Evolutionary conservation across 2,888 invertebrate genomes (phyloP).

Genomic region (Tipula vernalis): DNA sequence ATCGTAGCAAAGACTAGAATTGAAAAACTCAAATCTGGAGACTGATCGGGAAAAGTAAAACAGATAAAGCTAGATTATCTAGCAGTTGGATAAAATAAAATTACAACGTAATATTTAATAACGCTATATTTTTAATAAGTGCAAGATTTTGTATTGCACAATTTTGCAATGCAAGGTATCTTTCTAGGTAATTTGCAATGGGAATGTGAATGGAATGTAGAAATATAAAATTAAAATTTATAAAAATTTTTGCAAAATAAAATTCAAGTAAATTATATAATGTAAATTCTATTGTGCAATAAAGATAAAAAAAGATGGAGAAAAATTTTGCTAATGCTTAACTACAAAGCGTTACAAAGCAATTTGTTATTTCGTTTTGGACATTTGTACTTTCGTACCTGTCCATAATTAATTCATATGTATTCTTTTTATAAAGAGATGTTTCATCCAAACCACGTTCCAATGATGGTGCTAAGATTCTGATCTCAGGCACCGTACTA

Average conservation of each 20-base stretch:
- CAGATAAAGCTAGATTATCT: no score
- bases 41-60: no score
- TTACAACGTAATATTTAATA: no score
- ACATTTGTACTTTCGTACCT: conserved; percentile 24
- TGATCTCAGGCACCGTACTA: conserved; percentile 57
- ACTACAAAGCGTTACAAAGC: neutral
- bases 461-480: conserved; percentile 69
- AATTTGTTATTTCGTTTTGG: neutral
- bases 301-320: neutral
- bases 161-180: no score
- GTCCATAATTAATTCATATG: conserved; percentile 29
- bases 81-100: no score
- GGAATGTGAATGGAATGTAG: no score
- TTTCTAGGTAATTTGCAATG: no score
- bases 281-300: neutral
- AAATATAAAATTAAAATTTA: no score
- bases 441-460: conserved; percentile 59
- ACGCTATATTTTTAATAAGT: no score
- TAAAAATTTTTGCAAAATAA: neutral
- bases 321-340: neutral
- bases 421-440: conserved; percentile 30
- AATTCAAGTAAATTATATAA: neutral
- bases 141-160: no score
- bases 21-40: no score
- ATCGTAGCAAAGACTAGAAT: no score